Evolutionary conservation across 1,140 invertebrate genomes (phyloP).

Genomic region (Stegodyphus mimosarum): DNA sequence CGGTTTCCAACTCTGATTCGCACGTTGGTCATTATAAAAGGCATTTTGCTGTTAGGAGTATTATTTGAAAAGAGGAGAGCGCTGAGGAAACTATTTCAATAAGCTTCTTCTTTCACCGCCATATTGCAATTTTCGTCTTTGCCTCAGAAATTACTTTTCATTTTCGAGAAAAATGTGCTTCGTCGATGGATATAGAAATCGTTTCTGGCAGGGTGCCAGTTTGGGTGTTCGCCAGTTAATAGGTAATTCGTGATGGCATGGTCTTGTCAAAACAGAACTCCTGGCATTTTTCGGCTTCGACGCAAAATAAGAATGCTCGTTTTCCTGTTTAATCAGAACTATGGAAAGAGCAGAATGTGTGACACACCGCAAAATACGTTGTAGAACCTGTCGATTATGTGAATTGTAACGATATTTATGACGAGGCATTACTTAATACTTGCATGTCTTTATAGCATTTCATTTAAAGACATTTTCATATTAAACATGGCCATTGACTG

Average conservation of each 20-base stretch:
- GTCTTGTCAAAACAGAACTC: slow-evolving; percentile 21
- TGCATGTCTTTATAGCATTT: no score
- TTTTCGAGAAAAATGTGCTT: slow-evolving; percentile 8
- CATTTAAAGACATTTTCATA: no score
- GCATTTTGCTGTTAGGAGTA: slow-evolving; percentile 11
- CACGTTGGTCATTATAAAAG: slow-evolving; percentile 21
- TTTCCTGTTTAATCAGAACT: no score
- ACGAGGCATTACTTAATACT: no score
- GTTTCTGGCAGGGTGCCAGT: slow-evolving; percentile 19
- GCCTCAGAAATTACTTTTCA: slow-evolving; percentile 36
- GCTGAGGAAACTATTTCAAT: slow-evolving; percentile 39
- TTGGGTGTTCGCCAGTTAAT: slow-evolving; percentile 44
- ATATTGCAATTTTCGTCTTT: slow-evolving; percentile 34
- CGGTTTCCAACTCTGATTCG: background rate
- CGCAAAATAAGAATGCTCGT: no score
- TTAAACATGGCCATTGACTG: no score
- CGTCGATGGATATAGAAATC: slow-evolving; percentile 39
- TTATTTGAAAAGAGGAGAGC: background rate
- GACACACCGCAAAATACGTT: no score
- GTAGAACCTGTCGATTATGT: no score
- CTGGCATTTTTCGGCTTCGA: no score
- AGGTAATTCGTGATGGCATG: background rate
- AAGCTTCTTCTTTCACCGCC: slow-evolving; percentile 14
- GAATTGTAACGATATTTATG: no score
- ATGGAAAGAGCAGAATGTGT: no score